Conservation (phyloP, 2,113 vertebrate genomes). For the Blennius ocellaris region DNA sequence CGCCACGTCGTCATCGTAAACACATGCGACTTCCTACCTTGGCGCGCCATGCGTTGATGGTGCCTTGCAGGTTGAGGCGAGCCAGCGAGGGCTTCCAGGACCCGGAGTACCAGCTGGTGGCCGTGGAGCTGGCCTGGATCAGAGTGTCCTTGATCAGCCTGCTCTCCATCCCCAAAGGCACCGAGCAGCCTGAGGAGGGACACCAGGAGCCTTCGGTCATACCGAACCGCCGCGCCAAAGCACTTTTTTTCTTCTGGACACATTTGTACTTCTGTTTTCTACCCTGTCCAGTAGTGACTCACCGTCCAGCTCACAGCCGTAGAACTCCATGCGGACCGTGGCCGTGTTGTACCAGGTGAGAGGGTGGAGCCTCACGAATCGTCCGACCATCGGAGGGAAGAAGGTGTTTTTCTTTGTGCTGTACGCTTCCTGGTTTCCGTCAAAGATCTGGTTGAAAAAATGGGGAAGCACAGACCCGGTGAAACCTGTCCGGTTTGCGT, state of each 20-base stretch:
- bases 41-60: conserved; percentile 88
- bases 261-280: too few species aligned
- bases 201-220: not conserved
- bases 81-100: conserved; percentile 85
- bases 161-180: conserved; percentile 89
- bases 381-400: conserved; percentile 90
- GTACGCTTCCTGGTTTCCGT: conserved; percentile 86
- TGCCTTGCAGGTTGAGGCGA: conserved; percentile 86
- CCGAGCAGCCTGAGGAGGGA: conserved; percentile 84
- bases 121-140: conserved; percentile 87
- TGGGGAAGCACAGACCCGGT: too few species aligned
- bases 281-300: conserved; percentile 44
- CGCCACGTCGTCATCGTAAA: too few species aligned
- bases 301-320: conserved; percentile 94
- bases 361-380: conserved; percentile 91
- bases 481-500: not conserved
- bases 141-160: conserved; percentile 77
- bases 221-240: too few species aligned
- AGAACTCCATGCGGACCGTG: conserved; percentile 92
- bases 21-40: conserved; percentile 85
- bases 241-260: too few species aligned
- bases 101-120: conserved; percentile 80
- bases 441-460: conserved; percentile 84
- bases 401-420: conserved; percentile 85
- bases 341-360: conserved; percentile 81